Evolutionary conservation across 1,140 invertebrate genomes (phyloP), one percentile per base, ranked within the genome.

Genomic region (Oncopodura yosiiana): DNA sequence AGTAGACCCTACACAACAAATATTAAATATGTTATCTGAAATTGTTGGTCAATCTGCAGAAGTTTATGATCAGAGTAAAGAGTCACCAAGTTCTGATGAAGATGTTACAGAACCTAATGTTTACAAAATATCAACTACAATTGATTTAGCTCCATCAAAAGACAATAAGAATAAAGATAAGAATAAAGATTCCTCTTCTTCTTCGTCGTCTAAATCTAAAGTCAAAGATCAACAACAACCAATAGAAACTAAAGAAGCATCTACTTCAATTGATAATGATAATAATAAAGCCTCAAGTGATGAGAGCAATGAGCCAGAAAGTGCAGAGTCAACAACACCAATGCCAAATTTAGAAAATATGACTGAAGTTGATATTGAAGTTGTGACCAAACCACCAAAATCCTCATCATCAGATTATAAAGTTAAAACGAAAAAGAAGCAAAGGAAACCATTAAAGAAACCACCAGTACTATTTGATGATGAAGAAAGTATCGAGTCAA

Each of bases 21-120:
- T 63, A 51, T 55, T 60, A 16, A 49, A 50, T 80, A 81, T 23
- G 76, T 83, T 11, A 71, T 84, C 16, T 14, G 54, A 61, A n/a
- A 43, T 58, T 14, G 30, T 38, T 16, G 49, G 32, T 12, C 27
- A 23, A 16, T n/a, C n/a, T 3, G 43, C 51, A 19, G 54, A 49
- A 9, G 48, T 50, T 18, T 62, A 62, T 46, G 61, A 62, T 29
- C 56, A 62, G 30, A 19, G 36, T 16, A 59, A 59, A 36, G 53
- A 48, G 9, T 49, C 44, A 8, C 24, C 16, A 3, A 37, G 18
- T 23, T 1, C 23, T 37, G 12, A 1, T 23, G 2, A 21, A 38
- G 2, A 18, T 26, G 26, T 12, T 26, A 3, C 26, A 6, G 9
- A 49, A 23, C 11, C 18, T 14, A 37, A 37, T 12, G 46, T 37